Evolutionary conservation across 2,888 invertebrate genomes (phyloP).

Genomic region (Lacanobia oleracea): DNA sequence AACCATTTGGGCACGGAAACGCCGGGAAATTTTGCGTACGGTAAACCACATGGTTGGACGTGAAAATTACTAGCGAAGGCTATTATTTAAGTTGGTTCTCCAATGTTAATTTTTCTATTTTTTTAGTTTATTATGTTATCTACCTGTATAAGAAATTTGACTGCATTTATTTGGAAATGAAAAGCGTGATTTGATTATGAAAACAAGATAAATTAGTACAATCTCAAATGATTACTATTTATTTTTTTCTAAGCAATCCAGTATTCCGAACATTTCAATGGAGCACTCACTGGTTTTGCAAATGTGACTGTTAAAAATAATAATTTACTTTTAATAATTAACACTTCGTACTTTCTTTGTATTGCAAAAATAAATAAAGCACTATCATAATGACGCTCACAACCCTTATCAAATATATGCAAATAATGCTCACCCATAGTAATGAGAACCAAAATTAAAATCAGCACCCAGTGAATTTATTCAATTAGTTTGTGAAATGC

Average conservation of each 20-base stretch:
- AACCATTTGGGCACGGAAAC: slow-evolving; percentile 33
- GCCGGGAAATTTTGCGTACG: slow-evolving; percentile 28
- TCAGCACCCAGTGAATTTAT: slow-evolving; percentile 21
- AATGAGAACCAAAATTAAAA: slow-evolving; percentile 17
- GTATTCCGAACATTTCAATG: too few relatives aligned
- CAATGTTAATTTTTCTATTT: background rate
- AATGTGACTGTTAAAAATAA: too few relatives aligned
- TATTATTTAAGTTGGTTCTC: slow-evolving; percentile 4
- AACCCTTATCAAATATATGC: background rate
- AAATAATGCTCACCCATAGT: slow-evolving; percentile 1
- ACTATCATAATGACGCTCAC: background rate
- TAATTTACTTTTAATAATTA: too few relatives aligned
- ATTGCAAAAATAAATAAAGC: background rate
- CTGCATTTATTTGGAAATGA: too few relatives aligned
- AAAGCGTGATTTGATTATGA: too few relatives aligned
- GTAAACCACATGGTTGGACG: background rate
- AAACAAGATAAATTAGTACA: too few relatives aligned
- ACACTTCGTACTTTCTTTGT: too few relatives aligned
- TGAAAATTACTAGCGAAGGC: slow-evolving; percentile 6
- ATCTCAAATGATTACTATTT: too few relatives aligned
- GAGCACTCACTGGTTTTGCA: too few relatives aligned
- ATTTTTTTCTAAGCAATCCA: too few relatives aligned
- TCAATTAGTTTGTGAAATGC: slow-evolving; percentile 16
- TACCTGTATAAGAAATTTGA: too few relatives aligned
- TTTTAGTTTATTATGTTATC: too few relatives aligned